These are phyloP conservation scores for Eristalinus aeneus DNA, from an alignment of 2,888 invertebrate species.

Conservation along the genomic window DNA sequence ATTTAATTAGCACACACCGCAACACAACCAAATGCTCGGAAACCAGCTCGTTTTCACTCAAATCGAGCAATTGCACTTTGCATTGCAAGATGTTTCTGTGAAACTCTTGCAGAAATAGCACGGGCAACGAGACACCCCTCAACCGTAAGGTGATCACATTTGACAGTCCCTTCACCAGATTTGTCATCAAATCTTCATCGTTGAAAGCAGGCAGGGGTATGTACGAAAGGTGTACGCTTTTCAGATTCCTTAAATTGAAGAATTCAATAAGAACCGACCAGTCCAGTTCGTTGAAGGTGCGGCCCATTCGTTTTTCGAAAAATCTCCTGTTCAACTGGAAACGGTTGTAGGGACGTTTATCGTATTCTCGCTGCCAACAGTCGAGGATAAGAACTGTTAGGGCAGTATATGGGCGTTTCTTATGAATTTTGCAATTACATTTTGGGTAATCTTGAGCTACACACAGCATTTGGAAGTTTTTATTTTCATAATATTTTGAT, in stretches of 20 bases:
- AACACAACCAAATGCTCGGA: conserved; percentile 68
- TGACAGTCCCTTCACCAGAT: conserved; percentile 70
- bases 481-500: not conserved
- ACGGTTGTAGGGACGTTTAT: conserved; percentile 75
- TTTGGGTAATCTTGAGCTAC: not conserved
- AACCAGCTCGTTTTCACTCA: conserved; percentile 74
- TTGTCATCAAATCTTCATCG: not conserved
- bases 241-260: conserved; percentile 67
- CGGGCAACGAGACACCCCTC: conserved; percentile 73
- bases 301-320: conserved; percentile 75
- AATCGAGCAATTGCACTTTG: conserved; percentile 72
- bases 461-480: conserved; percentile 41
- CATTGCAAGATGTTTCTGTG: conserved; percentile 65
- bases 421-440: conserved; percentile 15
- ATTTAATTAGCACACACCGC: conserved; percentile 73
- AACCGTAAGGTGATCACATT: conserved; percentile 72
- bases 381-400: conserved; percentile 74
- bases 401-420: not conserved
- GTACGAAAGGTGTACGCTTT: conserved; percentile 25
- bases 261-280: conserved; percentile 75
- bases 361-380: conserved; percentile 79
- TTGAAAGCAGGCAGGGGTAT: conserved; percentile 13
- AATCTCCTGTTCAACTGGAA: conserved; percentile 75
- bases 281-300: conserved; percentile 73
- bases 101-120: conserved; percentile 74